phyloP scores from a whole-genome alignment of 2,113 vertebrate species.

The Brevimyrus niger region DNA sequence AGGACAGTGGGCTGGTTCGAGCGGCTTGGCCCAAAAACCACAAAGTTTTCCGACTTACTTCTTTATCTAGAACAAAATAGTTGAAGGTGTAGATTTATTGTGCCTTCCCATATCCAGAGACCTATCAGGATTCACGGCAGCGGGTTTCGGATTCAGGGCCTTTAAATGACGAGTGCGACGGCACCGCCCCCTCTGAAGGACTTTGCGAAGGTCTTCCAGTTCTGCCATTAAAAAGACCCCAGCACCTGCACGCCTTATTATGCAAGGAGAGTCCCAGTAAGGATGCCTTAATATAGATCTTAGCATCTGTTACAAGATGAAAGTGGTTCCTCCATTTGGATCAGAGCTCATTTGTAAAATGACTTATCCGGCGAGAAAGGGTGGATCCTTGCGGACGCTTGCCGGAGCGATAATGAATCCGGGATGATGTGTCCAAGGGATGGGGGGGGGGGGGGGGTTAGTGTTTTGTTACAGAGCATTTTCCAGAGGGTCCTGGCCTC shows the following conservation, averaged over 20 bases:
- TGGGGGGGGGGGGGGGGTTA: background rate
- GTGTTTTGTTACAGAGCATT: background rate
- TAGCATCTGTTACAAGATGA: conserved; percentile 37
- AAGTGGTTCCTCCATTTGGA: conserved; percentile 31
- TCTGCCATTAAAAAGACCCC: background rate
- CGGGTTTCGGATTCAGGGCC: background rate
- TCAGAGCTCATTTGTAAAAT: conserved; percentile 37
- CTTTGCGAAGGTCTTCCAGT: background rate
- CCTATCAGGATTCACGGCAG: background rate
- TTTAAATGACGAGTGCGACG: conserved; percentile 1
- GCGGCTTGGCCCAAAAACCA: conserved; percentile 7
- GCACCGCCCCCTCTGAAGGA: background rate
- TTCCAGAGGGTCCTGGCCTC: background rate
- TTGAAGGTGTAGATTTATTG: background rate
- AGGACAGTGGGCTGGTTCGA: background rate
- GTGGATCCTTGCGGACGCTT: background rate
- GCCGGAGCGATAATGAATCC: conserved; percentile 10
- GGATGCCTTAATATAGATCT: conserved; percentile 42
- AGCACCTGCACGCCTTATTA: conserved; percentile 15
- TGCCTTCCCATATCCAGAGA: background rate
- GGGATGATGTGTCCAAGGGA: background rate
- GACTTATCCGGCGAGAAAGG: conserved; percentile 20
- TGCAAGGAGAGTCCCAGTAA: conserved; percentile 23
- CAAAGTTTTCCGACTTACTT: conserved; percentile 23
- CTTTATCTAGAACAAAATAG: conserved; percentile 7